Evolutionary conservation across 2,113 vertebrate genomes (phyloP).

Genomic region (Psilopogon haemacephalus): DNA sequence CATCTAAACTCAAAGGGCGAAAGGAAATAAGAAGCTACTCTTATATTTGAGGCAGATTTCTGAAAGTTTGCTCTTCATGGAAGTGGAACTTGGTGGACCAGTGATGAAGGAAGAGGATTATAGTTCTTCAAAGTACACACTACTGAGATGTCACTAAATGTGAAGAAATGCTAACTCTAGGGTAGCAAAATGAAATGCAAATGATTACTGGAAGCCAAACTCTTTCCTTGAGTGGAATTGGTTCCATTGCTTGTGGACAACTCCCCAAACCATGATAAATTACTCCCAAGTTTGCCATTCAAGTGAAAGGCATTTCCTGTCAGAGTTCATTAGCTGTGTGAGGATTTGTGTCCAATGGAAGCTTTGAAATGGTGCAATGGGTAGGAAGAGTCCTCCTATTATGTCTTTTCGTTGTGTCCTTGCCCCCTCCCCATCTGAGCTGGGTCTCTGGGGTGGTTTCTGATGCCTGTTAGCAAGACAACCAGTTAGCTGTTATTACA

Average conservation of each 20-base stretch:
- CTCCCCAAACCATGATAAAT: background rate
- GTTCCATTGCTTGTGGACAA: background rate
- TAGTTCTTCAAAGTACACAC: background rate
- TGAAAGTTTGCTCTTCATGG: no score
- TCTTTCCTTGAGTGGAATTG: background rate
- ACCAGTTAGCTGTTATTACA: background rate
- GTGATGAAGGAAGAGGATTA: background rate
- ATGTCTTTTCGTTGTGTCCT: background rate
- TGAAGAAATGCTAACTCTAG: background rate
- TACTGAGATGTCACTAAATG: background rate
- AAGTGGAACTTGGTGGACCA: background rate
- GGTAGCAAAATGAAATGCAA: background rate
- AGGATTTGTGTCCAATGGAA: background rate
- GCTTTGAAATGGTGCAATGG: background rate
- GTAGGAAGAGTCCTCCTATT: background rate
- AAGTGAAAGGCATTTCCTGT: background rate
- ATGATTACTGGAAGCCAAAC: background rate
- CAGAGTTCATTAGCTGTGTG: background rate
- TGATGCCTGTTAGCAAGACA: no score
- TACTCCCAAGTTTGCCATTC: background rate
- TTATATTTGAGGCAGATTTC: no score
- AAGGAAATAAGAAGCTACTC: no score
- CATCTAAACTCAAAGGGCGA: no score
- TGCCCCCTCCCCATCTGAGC: background rate
- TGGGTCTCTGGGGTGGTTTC: background rate